A percentile compares a stretch with the other conserved stretches of the same genome.
phyloP scores from a whole-genome alignment of 2,888 invertebrate genomes.

The Lasioglossum malachurum region DNA sequence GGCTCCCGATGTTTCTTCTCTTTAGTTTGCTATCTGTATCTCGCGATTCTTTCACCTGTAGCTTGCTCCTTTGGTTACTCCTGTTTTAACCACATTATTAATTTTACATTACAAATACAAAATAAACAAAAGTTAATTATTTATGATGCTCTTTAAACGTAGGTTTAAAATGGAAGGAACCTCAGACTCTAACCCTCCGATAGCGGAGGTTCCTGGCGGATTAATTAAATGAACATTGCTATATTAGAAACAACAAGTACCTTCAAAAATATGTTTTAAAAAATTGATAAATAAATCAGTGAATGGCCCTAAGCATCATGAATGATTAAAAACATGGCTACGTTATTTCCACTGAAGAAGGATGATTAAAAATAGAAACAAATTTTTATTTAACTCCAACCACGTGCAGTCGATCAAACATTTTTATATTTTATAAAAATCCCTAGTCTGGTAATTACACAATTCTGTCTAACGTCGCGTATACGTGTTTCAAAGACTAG shows the following conservation, averaged over 20 bases:
- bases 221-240: too few relatives aligned
- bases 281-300: neutral
- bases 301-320: neutral
- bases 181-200: too few relatives aligned
- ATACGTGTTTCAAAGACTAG: neutral
- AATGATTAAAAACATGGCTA: too few relatives aligned
- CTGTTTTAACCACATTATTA: too few relatives aligned
- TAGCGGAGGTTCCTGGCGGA: too few relatives aligned
- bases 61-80: neutral
- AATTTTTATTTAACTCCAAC: too few relatives aligned
- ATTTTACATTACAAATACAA: too few relatives aligned
- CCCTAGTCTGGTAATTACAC: neutral
- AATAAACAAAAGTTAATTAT: too few relatives aligned
- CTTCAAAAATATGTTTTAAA: neutral
- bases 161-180: too few relatives aligned
- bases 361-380: too few relatives aligned
- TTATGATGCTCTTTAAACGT: too few relatives aligned
- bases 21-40: neutral
- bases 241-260: neutral
- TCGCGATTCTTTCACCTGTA: neutral
- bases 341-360: too few relatives aligned
- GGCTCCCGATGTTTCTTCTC: neutral
- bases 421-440: neutral
- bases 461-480: neutral
- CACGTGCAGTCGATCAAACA: neutral